Base-by-base conservation (phyloP, 2,113 vertebrate species). In the Lynx canadensis region DNA sequence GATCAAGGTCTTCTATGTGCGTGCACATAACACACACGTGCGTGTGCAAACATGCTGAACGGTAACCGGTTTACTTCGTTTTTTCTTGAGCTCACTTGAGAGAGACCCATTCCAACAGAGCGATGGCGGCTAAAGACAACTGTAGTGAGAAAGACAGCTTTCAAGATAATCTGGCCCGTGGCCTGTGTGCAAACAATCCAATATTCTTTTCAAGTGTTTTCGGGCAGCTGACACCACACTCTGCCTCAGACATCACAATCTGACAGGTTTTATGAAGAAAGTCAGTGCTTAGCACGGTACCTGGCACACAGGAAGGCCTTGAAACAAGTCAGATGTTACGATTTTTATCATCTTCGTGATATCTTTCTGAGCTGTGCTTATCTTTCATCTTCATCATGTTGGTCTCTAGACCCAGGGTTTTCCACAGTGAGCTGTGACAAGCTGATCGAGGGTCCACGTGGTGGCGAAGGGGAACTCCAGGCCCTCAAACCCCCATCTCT, bases 51-150 rank as follows among this genome's bases (percentile, higher is more conserved):
- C 11, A 25, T 1, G 7, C 33, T 10, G 36, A n/a, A 41, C 13
- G 0, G 14, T 21, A 71, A 29, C 31, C 41, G 36, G n/a, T 89
- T 41, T 33, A 16, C 31, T 74, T 84, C 18, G 33, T 52, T 36
- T 83, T 84, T 90, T 68, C 89, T 90, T 68, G 21, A 81, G 90
- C 50, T 97, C n/a, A 23, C 31, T n/a, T 52, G 41, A 74, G 84
- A 80, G 45, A 65, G 52, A 66, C 7, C 41, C 33, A 45, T 45
- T 69, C 50, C 63, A 80, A 76, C 13, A 93, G 31, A 55, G 33
- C 48, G 45, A 33, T 12, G 38, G 73, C 86, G 68, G 33, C 74
- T 66, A 60, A 92, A 78, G 80, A 52, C 41, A 68, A 52, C 57
- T 4, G 5, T 25, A 68, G 31, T 23, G 68, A 84, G 76, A 29